Conservation (phyloP, 2,113 vertebrate species). For the Leucoraja erinaceus region DNA sequence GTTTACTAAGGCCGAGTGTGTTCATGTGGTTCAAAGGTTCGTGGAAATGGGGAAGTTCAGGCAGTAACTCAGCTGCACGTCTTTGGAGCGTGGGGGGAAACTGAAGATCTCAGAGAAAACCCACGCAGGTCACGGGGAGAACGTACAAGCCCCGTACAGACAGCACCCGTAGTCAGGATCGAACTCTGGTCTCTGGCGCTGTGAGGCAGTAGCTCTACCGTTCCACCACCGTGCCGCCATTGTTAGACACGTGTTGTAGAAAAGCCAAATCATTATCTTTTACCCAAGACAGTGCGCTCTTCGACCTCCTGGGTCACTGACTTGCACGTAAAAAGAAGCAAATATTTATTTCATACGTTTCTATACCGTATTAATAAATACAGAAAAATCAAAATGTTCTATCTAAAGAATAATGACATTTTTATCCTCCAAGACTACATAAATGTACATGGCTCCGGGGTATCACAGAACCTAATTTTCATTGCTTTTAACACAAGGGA, state of each 20-base stretch:
- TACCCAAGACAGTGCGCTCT: background rate
- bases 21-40: no score
- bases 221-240: no score
- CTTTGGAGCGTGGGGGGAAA: no score
- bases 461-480: background rate
- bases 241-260: background rate
- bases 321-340: background rate
- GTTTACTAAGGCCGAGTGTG: no score
- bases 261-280: background rate
- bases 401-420: background rate
- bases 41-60: no score
- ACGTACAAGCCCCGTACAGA: no score
- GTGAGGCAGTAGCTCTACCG: no score
- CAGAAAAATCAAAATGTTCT: background rate
- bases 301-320: background rate
- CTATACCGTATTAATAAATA: slow-evolving; percentile 31
- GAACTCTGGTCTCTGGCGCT: no score
- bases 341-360: background rate
- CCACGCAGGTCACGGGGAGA: no score
- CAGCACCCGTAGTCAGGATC: no score
- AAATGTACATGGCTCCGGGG: background rate
- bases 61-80: no score
- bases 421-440: background rate
- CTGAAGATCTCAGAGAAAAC: no score
- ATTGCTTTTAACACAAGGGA: background rate